A percentile compares a stretch with the other conserved stretches of the same genome.
Evolutionary conservation across 2,113 vertebrate genomes (phyloP).

Genomic region (Erythrocercus mccallii): DNA sequence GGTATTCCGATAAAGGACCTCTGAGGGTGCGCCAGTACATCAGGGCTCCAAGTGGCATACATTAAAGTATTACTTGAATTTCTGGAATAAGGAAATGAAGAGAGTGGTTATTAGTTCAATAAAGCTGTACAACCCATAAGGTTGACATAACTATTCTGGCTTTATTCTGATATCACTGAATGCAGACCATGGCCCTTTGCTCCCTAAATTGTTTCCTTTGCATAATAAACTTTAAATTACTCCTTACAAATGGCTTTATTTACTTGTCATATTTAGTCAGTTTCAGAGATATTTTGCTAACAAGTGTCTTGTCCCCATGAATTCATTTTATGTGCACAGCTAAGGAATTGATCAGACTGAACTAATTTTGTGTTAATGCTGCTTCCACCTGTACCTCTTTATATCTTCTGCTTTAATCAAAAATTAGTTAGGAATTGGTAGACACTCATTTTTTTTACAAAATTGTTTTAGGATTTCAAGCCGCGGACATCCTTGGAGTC

Average conservation of each 20-base stretch:
- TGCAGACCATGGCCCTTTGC: background rate
- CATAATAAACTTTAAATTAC: background rate
- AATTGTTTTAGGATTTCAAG: background rate
- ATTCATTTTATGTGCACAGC: background rate
- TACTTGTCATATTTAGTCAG: background rate
- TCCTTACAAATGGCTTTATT: background rate
- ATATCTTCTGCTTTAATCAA: slow-evolving; percentile 15
- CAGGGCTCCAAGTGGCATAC: background rate
- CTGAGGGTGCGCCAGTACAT: background rate
- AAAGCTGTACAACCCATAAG: background rate
- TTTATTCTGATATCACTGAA: background rate
- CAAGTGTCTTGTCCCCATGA: background rate
- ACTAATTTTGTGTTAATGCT: background rate
- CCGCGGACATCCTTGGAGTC: background rate
- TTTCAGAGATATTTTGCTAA: background rate
- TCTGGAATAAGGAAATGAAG: background rate
- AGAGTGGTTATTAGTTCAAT: background rate
- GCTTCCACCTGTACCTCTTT: background rate
- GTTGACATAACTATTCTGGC: background rate
- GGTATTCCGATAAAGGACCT: background rate
- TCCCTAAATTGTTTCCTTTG: background rate
- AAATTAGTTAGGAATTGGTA: slow-evolving; percentile 7
- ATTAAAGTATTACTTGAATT: background rate
- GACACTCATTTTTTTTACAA: background rate
- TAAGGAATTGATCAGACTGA: background rate